These are phyloP conservation scores for Rhamnusium bicolor DNA, from an alignment of 2,888 invertebrate genomes.

Conservation along the genomic window DNA sequence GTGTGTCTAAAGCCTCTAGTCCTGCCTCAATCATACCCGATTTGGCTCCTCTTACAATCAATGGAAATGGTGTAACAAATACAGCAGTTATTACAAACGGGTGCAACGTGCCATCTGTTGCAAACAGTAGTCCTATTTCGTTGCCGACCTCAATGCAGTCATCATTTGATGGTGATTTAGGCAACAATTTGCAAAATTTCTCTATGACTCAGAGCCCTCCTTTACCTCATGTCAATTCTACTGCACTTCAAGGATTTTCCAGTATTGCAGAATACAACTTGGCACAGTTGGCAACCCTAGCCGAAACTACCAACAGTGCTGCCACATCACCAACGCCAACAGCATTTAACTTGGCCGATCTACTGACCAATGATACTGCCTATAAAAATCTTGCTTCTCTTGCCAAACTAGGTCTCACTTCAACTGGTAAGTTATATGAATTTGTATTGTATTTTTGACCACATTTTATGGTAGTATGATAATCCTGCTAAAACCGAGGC, in stretches of 20 bases:
- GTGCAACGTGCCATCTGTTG: conserved; percentile 71
- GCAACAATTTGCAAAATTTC: conserved; percentile 65
- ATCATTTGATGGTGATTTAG: conserved; percentile 84
- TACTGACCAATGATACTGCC: conserved; percentile 85
- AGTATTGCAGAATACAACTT: conserved; percentile 91
- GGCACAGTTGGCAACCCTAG: conserved; percentile 87
- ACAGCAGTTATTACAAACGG: conserved; percentile 60
- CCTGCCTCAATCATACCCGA: conserved; percentile 72
- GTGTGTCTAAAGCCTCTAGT: conserved; percentile 65
- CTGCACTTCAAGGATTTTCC: conserved; percentile 73
- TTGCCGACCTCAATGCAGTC: conserved; percentile 81
- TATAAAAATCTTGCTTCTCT: conserved; percentile 92
- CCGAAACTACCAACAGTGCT: conserved; percentile 75
- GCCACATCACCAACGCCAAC: conserved; percentile 72
- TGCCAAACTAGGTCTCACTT: conserved; percentile 85
- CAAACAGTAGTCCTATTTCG: conserved; percentile 81
- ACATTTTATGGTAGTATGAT: too few relatives aligned
- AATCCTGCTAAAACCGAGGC: too few relatives aligned
- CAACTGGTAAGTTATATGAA: conserved; percentile 73
- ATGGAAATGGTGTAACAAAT: conserved; percentile 52
- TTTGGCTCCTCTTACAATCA: conserved; percentile 64
- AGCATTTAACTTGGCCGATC: conserved; percentile 83
- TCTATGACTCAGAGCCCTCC: conserved; percentile 64
- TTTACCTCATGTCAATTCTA: conserved; percentile 59
- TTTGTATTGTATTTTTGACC: too few relatives aligned